Conservation (phyloP, 2,797 vertebrate genomes). For the Myotis vivesi region DNA sequence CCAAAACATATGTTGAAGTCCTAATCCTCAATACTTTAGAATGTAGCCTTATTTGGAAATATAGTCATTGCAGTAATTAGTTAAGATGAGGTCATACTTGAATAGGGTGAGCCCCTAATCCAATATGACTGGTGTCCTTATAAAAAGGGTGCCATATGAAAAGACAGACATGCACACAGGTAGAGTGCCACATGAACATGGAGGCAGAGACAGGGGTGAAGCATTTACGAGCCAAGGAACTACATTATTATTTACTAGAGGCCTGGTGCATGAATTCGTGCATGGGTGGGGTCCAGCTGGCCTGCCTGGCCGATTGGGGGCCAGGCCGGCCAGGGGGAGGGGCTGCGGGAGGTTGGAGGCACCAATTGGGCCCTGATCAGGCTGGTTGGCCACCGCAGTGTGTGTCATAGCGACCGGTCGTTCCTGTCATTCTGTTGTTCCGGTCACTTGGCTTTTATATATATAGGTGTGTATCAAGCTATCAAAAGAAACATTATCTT, state of each 20-base stretch:
- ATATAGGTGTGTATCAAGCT: no score
- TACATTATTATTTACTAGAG: no score
- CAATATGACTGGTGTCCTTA: neutral
- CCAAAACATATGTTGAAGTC: neutral
- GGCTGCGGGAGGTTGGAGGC: rapidly evolving
- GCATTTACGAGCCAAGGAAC: neutral
- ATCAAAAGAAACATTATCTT: no score
- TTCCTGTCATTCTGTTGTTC: no score
- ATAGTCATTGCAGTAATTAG: neutral
- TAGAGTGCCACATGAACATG: neutral
- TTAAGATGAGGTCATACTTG: neutral
- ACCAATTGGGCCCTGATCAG: no score
- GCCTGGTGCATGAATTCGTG: no score
- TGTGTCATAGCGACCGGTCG: no score
- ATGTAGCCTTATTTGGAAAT: neutral
- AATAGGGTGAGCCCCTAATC: neutral
- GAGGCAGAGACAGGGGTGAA: neutral
- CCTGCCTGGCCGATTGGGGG: no score
- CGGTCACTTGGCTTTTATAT: no score
- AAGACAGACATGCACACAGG: neutral
- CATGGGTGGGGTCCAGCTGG: no score
- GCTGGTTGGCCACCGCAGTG: no score
- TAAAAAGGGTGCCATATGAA: neutral
- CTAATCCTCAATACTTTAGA: neutral
- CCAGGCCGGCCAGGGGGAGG: no score